These are phyloP conservation scores for Lamellibrachia satsuma DNA, from an alignment of 2,888 invertebrate species.

Conservation along the genomic window DNA sequence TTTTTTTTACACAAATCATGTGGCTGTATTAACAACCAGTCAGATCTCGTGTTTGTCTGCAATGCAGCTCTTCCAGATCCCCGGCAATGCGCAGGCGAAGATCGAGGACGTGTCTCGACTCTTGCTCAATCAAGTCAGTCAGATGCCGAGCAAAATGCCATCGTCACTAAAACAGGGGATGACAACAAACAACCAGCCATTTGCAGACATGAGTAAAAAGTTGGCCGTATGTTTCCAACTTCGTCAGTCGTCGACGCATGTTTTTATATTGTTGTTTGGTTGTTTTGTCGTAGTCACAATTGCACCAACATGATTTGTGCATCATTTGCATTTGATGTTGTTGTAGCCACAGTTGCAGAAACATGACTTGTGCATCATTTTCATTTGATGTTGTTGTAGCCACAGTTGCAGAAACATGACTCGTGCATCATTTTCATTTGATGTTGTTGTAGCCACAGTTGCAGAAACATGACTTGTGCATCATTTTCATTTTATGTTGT, in stretches of 20 bases:
- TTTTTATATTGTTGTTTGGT: neutral
- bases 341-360: neutral
- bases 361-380: too few relatives aligned
- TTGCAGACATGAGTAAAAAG: slow-evolving; percentile 43
- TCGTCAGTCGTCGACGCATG: neutral
- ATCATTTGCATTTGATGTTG: neutral
- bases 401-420: neutral
- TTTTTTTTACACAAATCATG: neutral
- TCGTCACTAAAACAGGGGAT: slow-evolving; percentile 41
- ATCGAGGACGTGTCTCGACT: slow-evolving; percentile 97
- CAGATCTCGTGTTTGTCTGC: neutral
- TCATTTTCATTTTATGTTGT: neutral
- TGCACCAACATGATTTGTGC: neutral
- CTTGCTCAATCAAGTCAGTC: slow-evolving; percentile 75
- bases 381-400: too few relatives aligned
- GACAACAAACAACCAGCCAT: slow-evolving; percentile 37
- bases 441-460: too few relatives aligned
- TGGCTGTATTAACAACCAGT: neutral
- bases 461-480: neutral
- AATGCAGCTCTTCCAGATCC: slow-evolving; percentile 60
- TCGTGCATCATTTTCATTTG: neutral
- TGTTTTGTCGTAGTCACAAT: neutral
- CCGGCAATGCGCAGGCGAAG: slow-evolving; percentile 78
- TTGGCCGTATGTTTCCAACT: slow-evolving; percentile 41
- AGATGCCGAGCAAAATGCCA: slow-evolving; percentile 48